A percentile compares a stretch with the other conserved stretches of the same genome.
Conservation (phyloP, 2,888 invertebrate genomes). For the Aphidius colemani region DNA sequence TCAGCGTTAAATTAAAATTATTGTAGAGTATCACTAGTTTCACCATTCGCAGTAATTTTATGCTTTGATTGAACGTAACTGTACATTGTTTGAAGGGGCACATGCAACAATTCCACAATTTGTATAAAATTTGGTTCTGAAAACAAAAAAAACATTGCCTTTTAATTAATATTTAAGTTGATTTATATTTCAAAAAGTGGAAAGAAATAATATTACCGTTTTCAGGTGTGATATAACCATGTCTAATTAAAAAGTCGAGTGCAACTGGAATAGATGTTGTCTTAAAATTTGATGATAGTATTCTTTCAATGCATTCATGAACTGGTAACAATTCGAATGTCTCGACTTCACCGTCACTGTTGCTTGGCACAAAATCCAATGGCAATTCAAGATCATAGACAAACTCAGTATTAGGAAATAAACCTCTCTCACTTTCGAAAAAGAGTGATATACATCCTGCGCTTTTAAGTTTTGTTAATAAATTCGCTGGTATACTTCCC, state of each 20-base stretch:
- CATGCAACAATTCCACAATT: slow-evolving; percentile 84
- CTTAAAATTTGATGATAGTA: slow-evolving; percentile 85
- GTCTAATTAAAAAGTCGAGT: slow-evolving; percentile 89
- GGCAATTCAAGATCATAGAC: slow-evolving; percentile 92
- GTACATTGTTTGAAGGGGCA: slow-evolving; percentile 84
- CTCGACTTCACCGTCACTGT: slow-evolving; percentile 93
- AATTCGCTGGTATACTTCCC: slow-evolving; percentile 82
- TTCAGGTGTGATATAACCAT: slow-evolving; percentile 86
- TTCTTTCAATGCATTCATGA: slow-evolving; percentile 79
- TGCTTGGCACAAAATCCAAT: slow-evolving; percentile 85
- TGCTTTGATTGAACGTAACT: slow-evolving; percentile 62
- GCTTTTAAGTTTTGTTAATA: slow-evolving; percentile 76
- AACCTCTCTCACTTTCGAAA: slow-evolving; percentile 89
- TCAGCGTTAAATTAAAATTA: slow-evolving; percentile 27
- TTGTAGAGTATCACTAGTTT: slow-evolving; percentile 51
- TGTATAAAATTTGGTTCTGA: slow-evolving; percentile 83
- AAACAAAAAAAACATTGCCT: slow-evolving; percentile 51
- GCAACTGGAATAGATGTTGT: slow-evolving; percentile 92
- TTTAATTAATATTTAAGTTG: slow-evolving; percentile 20
- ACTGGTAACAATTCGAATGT: slow-evolving; percentile 86
- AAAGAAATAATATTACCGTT: slow-evolving; percentile 68
- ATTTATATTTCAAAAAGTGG: not conserved
- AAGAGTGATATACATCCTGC: slow-evolving; percentile 88
- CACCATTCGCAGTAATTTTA: slow-evolving; percentile 59
- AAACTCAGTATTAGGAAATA: slow-evolving; percentile 94